phyloP scores from a whole-genome alignment of 1,140 invertebrate species.

The Diorhabda sublineata region DNA sequence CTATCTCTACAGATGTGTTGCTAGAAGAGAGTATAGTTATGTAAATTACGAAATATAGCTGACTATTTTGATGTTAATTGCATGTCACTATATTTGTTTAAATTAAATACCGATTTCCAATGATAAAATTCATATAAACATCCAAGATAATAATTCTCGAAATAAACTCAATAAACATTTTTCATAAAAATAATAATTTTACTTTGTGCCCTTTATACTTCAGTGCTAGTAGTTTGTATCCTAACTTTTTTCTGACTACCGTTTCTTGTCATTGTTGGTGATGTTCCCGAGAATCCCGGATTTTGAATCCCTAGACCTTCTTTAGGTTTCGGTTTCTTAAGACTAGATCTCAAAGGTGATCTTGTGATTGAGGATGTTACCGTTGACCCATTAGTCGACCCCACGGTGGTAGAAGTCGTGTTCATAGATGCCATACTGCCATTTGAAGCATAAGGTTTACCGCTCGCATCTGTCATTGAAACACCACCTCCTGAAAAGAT shows the following conservation, averaged over 20 bases:
- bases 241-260: conserved; percentile 83
- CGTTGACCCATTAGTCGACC: conserved; percentile 55
- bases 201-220: conserved; percentile 56
- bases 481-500: conserved; percentile 47
- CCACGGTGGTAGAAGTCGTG: conserved; percentile 64
- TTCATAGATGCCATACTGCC: conserved; percentile 73
- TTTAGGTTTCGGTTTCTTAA: conserved; percentile 71
- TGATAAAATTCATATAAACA: too few relatives aligned
- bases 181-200: too few relatives aligned
- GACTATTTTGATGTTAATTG: too few relatives aligned
- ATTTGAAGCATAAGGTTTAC: conserved; percentile 75
- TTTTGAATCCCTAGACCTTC: conserved; percentile 76
- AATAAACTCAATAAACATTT: too few relatives aligned
- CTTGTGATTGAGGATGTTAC: conserved; percentile 56
- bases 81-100: too few relatives aligned
- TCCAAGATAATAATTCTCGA: too few relatives aligned
- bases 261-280: conserved; percentile 72
- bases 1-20: too few relatives aligned
- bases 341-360: conserved; percentile 73
- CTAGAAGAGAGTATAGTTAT: too few relatives aligned
- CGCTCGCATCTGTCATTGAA: conserved; percentile 77
- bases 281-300: conserved; percentile 74
- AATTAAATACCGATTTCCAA: too few relatives aligned
- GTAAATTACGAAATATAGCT: too few relatives aligned
- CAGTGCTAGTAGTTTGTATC: conserved; percentile 83